A percentile compares a stretch with the other conserved stretches of the same genome.
phyloP scores from a whole-genome alignment of 2,888 invertebrate species.

The Ptilodon capucinus region DNA sequence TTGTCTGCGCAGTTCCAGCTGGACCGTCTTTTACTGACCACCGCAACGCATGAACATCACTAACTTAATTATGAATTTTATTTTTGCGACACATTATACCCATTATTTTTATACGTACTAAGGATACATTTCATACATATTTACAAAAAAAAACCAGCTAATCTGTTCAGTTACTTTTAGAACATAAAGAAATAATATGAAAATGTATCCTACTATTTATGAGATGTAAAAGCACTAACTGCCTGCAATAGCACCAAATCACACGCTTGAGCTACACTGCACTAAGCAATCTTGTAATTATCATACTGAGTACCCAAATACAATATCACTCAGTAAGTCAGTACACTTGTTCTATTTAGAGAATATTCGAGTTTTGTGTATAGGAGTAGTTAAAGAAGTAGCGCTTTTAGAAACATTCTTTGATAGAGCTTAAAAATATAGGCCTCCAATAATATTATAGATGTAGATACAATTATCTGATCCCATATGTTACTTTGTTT shows the following conservation, averaged over 20 bases:
- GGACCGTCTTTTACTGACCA: conserved; percentile 49
- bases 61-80: conserved; percentile 56
- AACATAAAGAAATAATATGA: conserved; percentile 8
- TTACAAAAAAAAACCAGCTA: not conserved
- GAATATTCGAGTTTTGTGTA: conserved; percentile 21
- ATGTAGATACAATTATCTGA: conserved; percentile 3
- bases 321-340: conserved; percentile 6
- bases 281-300: conserved; percentile 19
- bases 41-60: conserved; percentile 65
- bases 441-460: conserved; percentile 11
- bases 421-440: conserved; percentile 32
- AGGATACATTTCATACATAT: conserved; percentile 45
- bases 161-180: too few relatives aligned
- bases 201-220: conserved; percentile 56
- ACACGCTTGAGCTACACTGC: conserved; percentile 64
- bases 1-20: conserved; percentile 62
- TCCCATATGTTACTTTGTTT: not conserved
- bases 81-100: conserved; percentile 47
- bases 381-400: conserved; percentile 13
- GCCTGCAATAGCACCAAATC: conserved; percentile 70
- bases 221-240: conserved; percentile 63
- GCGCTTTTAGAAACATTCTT: conserved; percentile 29
- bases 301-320: not conserved
- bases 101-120: conserved; percentile 25
- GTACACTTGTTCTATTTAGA: conserved; percentile 26